Conservation (phyloP, 1,140 invertebrate species). For the Drosophila pallidifrons region DNA sequence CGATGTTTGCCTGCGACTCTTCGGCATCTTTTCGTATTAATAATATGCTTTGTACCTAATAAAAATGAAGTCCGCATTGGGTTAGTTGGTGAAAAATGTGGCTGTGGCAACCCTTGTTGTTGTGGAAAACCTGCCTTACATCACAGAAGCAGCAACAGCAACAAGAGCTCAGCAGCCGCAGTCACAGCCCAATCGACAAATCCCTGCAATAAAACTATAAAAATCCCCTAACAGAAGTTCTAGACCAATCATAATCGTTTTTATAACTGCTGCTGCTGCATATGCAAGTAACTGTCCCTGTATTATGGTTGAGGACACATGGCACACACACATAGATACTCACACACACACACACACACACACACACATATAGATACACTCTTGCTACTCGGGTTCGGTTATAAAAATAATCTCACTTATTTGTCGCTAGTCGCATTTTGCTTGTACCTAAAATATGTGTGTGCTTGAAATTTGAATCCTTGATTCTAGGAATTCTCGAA, state of each 20-base stretch:
- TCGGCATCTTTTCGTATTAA: constrained; percentile 52
- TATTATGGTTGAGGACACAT: constrained; percentile 31
- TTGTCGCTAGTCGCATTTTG: constrained; percentile 66
- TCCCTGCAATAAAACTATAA: constrained; percentile 77
- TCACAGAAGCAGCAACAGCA: constrained; percentile 57
- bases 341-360: constrained; percentile 25
- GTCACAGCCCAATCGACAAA: constrained; percentile 40
- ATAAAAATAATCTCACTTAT: constrained; percentile 84
- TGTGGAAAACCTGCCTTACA: constrained; percentile 67
- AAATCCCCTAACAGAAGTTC: constrained; percentile 59
- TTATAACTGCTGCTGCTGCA: constrained; percentile 57
- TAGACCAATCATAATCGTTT: constrained; percentile 83
- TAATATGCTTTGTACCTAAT: constrained; percentile 58
- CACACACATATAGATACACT: not conserved
- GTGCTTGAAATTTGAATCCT: constrained; percentile 80
- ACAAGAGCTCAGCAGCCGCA: constrained; percentile 38
- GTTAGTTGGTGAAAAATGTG: constrained; percentile 5
- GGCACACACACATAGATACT: constrained; percentile 46
- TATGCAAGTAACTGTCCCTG: constrained; percentile 21
- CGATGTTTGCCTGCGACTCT: constrained; percentile 31
- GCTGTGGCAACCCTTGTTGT: constrained; percentile 59
- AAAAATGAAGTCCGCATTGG: constrained; percentile 71
- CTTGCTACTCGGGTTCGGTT: constrained; percentile 56
- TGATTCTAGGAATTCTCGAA: constrained; percentile 71
- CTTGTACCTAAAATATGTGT: constrained; percentile 52